Base-by-base conservation (phyloP, 2,888 invertebrate genomes). In the Philereme transversata region DNA sequence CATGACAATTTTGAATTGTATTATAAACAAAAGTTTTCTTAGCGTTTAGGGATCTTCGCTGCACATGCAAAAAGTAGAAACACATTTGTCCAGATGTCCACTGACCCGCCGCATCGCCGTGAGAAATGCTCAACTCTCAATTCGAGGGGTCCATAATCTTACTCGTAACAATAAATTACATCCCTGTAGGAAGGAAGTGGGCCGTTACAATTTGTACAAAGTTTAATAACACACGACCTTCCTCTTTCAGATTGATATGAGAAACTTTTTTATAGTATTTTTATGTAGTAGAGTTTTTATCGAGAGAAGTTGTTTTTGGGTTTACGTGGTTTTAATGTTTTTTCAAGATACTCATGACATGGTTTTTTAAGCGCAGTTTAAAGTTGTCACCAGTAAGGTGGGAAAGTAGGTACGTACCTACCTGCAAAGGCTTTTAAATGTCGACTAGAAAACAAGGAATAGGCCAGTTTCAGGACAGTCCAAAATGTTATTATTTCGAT, bases 101-200 rank as follows among this genome's bases (percentile, higher is more conserved):
- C 44, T 36, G 57, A 44, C 40, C 47, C 33, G n/a, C 22, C 22
- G 22, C 22, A 22, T 22, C 22, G 33, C 47, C 35, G 6, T 46
- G 45, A 47, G 35, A 36, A n/a, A n/a, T 48, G 53, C 48, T 40
- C 22, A 22, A 22, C 22, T 54, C 51, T 34, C 40, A 58, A 58
- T 34, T 8, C 11, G 11, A 40, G 62, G 55, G 49, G 51, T 47
- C 43, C 47, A 11, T 7, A 11, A 47, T 45, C 51, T 49, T 55
- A n/a, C n/a, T n/a, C n/a, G n/a, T n/a, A 41, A 49, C 56, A 59
- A 62, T 63, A 53, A 56, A 63, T 49, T 35, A 59, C 52, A 59
- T 59, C 64, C 64, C 64, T 65, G 70, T 70, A 77, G 82, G 80
- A 81, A 83, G 82, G 84, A 83, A 83, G 72, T 60, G 59, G 58